phyloP scores from a whole-genome alignment of 2,797 vertebrate genomes.

The Naso thynnoides region DNA sequence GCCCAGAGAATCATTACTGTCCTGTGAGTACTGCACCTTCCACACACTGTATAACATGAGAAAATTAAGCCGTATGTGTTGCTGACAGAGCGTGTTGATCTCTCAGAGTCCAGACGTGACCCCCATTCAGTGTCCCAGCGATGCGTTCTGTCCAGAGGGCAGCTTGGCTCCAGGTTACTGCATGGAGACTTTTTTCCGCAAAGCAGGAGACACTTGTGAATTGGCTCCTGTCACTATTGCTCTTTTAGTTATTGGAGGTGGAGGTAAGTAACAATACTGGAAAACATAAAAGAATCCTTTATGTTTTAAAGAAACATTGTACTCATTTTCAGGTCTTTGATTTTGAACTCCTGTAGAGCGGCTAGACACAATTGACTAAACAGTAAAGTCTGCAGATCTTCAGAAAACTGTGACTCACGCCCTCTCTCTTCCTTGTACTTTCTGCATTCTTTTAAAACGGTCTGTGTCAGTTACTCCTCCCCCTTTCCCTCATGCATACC shows the following conservation, averaged over 20 bases:
- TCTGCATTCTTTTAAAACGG: no score
- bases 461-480: no score
- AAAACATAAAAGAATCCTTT: not conserved
- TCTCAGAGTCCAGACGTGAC: conserved; percentile 89
- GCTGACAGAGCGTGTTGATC: conserved; percentile 28
- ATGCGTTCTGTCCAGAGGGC: conserved; percentile 91
- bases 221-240: conserved; percentile 87
- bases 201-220: conserved; percentile 87
- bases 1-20: conserved; percentile 92
- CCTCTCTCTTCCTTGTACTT: no score
- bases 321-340: no score
- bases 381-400: no score
- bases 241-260: conserved; percentile 86
- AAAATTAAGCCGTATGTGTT: conserved; percentile 5
- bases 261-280: conserved; percentile 75
- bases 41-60: not conserved
- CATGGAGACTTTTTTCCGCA: conserved; percentile 92
- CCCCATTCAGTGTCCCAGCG: conserved; percentile 87
- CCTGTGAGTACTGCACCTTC: conserved; percentile 83
- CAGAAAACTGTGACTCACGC: no score
- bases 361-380: no score
- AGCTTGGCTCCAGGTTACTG: conserved; percentile 88
- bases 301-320: no score
- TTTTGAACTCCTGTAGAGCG: no score
- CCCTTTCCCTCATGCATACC: no score